Percentiles rank a stretch among this genome's conserved stretches.
Evolutionary conservation across 2,888 invertebrate species (phyloP).

Genomic region (Apamea monoglypha): DNA sequence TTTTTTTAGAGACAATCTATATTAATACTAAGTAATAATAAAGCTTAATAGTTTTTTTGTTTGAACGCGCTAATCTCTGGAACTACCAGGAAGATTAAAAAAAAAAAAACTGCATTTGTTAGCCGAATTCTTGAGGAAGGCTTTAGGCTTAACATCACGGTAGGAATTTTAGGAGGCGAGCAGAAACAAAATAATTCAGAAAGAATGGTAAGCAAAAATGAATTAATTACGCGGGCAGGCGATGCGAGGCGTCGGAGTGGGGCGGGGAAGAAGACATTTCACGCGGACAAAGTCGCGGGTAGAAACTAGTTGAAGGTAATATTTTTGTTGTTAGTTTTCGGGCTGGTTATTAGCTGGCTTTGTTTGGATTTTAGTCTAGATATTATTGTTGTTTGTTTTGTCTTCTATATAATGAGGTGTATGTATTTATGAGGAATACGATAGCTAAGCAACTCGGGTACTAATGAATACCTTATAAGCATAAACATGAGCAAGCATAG

Average conservation of each 20-base stretch:
- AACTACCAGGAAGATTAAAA: background rate
- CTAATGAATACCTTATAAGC: background rate
- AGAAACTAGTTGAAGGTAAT: slow-evolving; percentile 40
- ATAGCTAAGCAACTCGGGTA: background rate
- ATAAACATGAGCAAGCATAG: background rate
- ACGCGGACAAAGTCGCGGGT: background rate
- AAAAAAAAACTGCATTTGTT: background rate
- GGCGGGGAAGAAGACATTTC: background rate
- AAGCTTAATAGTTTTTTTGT: background rate
- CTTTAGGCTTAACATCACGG: background rate
- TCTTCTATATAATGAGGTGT: background rate
- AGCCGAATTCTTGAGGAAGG: background rate
- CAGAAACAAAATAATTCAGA: background rate
- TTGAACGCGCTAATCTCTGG: background rate
- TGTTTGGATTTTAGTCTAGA: slow-evolving; percentile 9
- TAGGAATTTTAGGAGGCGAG: background rate
- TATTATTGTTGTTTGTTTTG: background rate
- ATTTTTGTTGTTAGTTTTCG: slow-evolving; percentile 19
- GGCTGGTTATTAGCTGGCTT: background rate
- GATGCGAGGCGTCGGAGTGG: background rate
- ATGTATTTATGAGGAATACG: background rate
- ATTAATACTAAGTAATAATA: too few species aligned
- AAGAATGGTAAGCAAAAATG: background rate
- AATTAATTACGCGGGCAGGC: background rate
- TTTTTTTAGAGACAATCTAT: slow-evolving; percentile 54